These are phyloP conservation scores for Neodiprion fabricii DNA, from an alignment of 1,140 invertebrate species.

Conservation along the genomic window DNA sequence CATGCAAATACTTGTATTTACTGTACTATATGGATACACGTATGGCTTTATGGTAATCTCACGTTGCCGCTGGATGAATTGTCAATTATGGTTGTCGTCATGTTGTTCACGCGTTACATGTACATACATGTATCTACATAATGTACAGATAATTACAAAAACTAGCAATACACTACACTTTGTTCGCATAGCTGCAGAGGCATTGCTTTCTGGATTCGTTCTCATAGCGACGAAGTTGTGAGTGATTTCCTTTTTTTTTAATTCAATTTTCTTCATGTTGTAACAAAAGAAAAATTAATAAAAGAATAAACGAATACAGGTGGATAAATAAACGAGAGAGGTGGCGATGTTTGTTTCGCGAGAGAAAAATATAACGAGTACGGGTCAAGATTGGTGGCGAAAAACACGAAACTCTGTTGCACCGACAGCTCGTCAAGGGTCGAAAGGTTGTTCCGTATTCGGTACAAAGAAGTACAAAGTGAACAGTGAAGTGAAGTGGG, in stretches of 20 bases:
- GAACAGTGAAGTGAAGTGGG: constrained; percentile 1
- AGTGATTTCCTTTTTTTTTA: too few species aligned
- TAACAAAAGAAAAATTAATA: neutral
- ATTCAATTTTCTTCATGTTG: neutral
- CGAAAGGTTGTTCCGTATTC: too few species aligned
- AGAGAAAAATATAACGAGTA: neutral
- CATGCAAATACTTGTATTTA: too few species aligned
- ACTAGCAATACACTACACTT: too few species aligned
- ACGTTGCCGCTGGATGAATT: too few species aligned
- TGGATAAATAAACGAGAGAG: neutral
- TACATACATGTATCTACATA: neutral
- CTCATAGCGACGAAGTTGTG: neutral
- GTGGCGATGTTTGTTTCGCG: neutral
- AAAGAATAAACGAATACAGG: neutral
- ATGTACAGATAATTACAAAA: too few species aligned
- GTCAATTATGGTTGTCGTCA: too few species aligned
- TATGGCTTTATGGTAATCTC: too few species aligned
- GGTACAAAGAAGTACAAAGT: neutral
- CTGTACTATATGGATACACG: too few species aligned
- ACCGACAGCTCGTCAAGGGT: neutral
- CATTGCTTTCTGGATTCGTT: neutral
- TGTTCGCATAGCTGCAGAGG: neutral
- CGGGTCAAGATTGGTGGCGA: neutral
- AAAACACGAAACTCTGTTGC: neutral
- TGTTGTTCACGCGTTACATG: too few species aligned